Conservation (phyloP, 2,888 invertebrate genomes). For the Clunio marinus region DNA sequence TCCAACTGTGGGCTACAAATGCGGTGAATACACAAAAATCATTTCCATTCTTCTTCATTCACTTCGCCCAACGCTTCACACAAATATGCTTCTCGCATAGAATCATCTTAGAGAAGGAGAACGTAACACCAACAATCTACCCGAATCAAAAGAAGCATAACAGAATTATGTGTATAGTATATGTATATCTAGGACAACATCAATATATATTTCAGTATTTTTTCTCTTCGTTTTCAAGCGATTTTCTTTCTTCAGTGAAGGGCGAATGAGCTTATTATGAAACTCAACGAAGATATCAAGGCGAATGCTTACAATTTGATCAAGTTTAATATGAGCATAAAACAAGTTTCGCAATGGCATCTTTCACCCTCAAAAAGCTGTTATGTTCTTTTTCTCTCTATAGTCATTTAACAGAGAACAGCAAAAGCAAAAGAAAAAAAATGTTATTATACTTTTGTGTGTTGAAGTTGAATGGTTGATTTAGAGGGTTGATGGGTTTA, state of each 20-base stretch:
- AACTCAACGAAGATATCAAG: not conserved
- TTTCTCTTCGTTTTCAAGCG: slow-evolving; percentile 6
- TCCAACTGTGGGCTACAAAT: slow-evolving; percentile 19
- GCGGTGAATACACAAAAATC: slow-evolving; percentile 33
- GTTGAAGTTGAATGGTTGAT: slow-evolving; percentile 39
- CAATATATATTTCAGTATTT: not conserved
- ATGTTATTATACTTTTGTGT: slow-evolving; percentile 35
- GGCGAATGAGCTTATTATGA: not conserved
- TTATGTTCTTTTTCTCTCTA: slow-evolving; percentile 11
- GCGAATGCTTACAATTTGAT: not conserved
- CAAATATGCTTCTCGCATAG: not conserved
- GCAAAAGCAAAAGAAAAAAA: slow-evolving; percentile 22
- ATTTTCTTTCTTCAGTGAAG: not conserved
- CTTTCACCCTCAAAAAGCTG: not conserved
- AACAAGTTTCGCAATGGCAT: not conserved
- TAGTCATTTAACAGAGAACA: slow-evolving; percentile 32
- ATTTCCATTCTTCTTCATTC: slow-evolving; percentile 8
- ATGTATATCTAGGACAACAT: not conserved
- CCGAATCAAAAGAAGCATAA: no score
- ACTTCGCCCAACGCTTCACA: not conserved
- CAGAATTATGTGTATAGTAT: no score
- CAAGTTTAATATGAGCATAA: no score
- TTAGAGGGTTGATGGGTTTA: slow-evolving; percentile 38
- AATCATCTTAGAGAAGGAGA: no score
- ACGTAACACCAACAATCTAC: no score